Evolutionary conservation across 2,888 invertebrate genomes (phyloP), one percentile per base, ranked within the genome.

Genomic region (Chironomus riparius): DNA sequence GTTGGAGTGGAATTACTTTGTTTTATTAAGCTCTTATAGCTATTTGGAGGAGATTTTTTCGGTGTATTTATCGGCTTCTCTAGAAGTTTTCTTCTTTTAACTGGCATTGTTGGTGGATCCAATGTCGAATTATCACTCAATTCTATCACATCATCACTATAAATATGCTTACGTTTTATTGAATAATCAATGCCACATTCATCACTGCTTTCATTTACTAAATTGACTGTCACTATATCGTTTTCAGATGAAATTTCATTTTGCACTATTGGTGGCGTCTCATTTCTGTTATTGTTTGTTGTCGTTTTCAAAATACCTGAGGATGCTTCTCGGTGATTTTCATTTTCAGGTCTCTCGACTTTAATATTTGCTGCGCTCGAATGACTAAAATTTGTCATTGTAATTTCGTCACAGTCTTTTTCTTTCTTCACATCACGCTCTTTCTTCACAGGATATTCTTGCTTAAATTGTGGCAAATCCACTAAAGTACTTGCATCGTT

Each of bases 401-500:
- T 6, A n/a, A 18, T 84, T 80, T 77, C 77, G 13, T 73, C 77
- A 47, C 77, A 78, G 68, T 78, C 78, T 68, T 78, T 78, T 70
- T 79, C 79, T 70, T 77, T 77, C 47, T 77, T 78, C 38, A 72
- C 68, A 21, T 68, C 76, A 72, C 78, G 77, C 3, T 77, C 69
- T 68, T 76, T 72, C 47, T 78, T 77, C 47, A 86, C 86, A 1
- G 86, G 85, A 3, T 86, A 86, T 1, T 86, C 86, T 28, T 86
- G 81, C 77, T 86, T 86, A 70, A 86, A 86, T 0, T 86, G 86
- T 1, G 82, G 76, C 75, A 78, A 68, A 72, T 78, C 78, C 18
- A 18, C 56, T 56, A 56, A 56, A 56, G 18, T 18, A 18, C 56
- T 56, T 47, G 77, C 77, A 18, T 68, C 24, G n/a, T 5, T 21